Evolutionary conservation across 1,140 invertebrate species (phyloP).

Genomic region (Neodiprion pinetum): DNA sequence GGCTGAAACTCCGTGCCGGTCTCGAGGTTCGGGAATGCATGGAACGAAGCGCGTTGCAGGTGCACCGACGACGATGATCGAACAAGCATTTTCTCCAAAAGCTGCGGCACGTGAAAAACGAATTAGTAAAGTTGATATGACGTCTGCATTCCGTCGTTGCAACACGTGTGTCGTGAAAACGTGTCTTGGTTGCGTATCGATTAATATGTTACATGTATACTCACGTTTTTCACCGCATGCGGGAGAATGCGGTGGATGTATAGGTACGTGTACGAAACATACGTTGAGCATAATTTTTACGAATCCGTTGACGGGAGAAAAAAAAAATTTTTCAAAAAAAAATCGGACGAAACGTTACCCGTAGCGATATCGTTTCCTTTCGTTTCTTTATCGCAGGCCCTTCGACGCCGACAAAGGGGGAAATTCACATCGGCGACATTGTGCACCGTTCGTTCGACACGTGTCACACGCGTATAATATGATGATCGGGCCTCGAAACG

Average conservation of each 20-base stretch:
- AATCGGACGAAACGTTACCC: background rate
- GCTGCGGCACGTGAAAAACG: background rate
- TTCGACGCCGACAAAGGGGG: background rate
- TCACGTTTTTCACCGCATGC: background rate
- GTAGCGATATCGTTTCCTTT: background rate
- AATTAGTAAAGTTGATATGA: constrained; percentile 2
- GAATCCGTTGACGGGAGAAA: background rate
- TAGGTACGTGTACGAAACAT: too few relatives aligned
- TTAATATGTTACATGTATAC: background rate
- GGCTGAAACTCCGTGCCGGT: too few relatives aligned
- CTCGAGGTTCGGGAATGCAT: too few relatives aligned
- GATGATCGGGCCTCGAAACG: background rate
- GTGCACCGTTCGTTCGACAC: constrained; percentile 1
- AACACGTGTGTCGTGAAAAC: background rate
- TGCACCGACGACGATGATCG: too few relatives aligned
- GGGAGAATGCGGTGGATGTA: too few relatives aligned
- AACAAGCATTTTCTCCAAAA: too few relatives aligned
- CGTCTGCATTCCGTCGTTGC: background rate
- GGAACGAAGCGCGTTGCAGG: too few relatives aligned
- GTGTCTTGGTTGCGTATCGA: constrained; percentile 7
- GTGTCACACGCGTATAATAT: background rate
- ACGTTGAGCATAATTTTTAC: background rate
- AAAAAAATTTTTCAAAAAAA: background rate
- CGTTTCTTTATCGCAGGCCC: background rate
- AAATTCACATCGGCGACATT: background rate